Evolutionary conservation across 1,140 invertebrate species (phyloP).

Genomic region (Leptestheria dahalacensis): DNA sequence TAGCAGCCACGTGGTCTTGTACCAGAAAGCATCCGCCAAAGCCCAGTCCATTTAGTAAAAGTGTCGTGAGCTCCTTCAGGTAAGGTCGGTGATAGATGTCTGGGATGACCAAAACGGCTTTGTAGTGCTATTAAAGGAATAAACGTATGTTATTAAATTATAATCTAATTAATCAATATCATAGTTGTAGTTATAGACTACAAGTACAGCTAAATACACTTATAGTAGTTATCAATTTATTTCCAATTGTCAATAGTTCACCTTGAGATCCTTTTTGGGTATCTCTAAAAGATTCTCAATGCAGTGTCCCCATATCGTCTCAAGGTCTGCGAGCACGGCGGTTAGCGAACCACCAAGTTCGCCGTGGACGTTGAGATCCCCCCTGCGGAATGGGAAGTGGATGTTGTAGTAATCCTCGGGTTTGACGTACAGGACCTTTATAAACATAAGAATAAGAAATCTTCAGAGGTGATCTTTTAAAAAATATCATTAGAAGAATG

Average conservation of each 20-base stretch:
- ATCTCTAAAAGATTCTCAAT: constrained; percentile 61
- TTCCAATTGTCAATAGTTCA: constrained; percentile 21
- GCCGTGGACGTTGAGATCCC: constrained; percentile 69
- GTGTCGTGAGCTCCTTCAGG: constrained; percentile 64
- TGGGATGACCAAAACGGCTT: constrained; percentile 73
- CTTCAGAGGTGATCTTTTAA: neutral
- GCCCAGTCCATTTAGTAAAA: constrained; percentile 65
- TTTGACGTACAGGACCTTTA: constrained; percentile 53
- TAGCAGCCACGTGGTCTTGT: constrained; percentile 81
- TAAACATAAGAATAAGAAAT: constrained; percentile 9
- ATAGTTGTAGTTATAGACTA: neutral
- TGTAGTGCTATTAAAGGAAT: constrained; percentile 45
- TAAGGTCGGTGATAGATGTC: constrained; percentile 80
- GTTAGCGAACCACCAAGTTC: constrained; percentile 69
- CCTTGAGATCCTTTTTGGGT: constrained; percentile 52
- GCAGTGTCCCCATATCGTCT: constrained; percentile 71
- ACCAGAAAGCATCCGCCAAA: constrained; percentile 81
- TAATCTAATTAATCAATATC: too few relatives aligned
- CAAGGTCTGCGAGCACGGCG: constrained; percentile 64
- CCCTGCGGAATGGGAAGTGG: constrained; percentile 74
- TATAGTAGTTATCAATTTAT: too few relatives aligned
- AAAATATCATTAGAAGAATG: neutral
- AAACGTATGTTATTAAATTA: constrained; percentile 15
- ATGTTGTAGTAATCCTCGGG: constrained; percentile 61
- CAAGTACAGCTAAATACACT: neutral